Percentiles rank a stretch among this genome's conserved stretches.
These are phyloP conservation scores for Calvadosia cruxmelitensis DNA, from an alignment of 30 jellyfish, hydroid and myxozoan species.

Conservation along the genomic window DNA sequence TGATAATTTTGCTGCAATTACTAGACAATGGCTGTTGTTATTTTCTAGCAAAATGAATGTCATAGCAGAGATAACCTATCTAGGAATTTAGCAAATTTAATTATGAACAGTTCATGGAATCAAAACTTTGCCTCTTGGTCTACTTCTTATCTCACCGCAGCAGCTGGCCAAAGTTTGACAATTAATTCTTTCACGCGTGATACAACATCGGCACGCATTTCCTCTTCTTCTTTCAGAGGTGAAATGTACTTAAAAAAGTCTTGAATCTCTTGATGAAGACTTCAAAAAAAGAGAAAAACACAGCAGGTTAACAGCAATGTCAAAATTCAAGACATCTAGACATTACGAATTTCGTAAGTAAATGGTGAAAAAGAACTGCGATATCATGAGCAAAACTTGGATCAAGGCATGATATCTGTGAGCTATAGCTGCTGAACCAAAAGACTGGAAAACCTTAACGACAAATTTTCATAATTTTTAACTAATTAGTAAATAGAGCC, in stretches of 20 bases:
- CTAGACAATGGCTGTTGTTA: too few species aligned
- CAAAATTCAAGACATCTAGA: not conserved
- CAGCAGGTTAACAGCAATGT: not conserved
- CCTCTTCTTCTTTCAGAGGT: conserved; percentile 72
- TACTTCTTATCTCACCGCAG: too few species aligned
- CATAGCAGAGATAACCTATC: too few species aligned
- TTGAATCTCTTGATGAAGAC: conserved; percentile 70
- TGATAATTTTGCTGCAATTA: too few species aligned
- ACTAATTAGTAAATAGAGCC: too few species aligned
- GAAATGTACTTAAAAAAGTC: conserved; percentile 75
- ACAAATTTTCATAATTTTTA: too few species aligned
- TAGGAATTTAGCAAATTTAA: too few species aligned
- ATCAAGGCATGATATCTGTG: not conserved
- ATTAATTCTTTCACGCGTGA: conserved; percentile 42
- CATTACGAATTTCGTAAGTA: not conserved
- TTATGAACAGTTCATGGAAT: too few species aligned
- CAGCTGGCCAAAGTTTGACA: conserved; percentile 77
- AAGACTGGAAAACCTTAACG: not conserved
- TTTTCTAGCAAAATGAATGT: too few species aligned
- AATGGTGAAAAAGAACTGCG: not conserved
- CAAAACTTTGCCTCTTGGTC: too few species aligned
- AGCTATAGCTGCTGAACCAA: not conserved
- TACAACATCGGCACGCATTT: conserved; percentile 71
- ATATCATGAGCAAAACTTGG: not conserved
- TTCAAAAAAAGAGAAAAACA: conserved; percentile 3